Conservation (phyloP, 2,888 invertebrate genomes). For the Zelleria hepariella region DNA sequence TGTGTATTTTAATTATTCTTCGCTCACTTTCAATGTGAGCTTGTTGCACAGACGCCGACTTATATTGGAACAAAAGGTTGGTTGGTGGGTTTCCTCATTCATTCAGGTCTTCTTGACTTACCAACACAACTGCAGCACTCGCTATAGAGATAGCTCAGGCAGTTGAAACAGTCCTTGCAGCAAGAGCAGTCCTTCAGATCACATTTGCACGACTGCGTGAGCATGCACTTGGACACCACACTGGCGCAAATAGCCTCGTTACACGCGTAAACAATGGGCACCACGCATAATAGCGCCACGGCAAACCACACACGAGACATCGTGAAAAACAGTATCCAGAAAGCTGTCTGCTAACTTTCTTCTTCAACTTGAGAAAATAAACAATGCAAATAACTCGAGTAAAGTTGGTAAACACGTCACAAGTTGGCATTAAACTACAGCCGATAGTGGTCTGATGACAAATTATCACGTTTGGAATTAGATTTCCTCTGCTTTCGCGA, state of each 20-base stretch:
- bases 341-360: not conserved
- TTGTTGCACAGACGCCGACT: too few species aligned
- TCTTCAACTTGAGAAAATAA: not conserved
- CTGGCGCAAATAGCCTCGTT: constrained; percentile 97
- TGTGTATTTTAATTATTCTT: too few species aligned
- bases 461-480: not conserved
- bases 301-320: constrained; percentile 40
- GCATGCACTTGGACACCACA: constrained; percentile 96
- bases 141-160: constrained; percentile 88
- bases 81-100: too few species aligned
- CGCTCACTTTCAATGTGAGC: too few species aligned
- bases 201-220: constrained; percentile 97
- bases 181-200: constrained; percentile 94
- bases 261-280: constrained; percentile 72
- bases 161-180: constrained; percentile 93
- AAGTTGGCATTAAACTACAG: not conserved
- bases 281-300: constrained; percentile 40
- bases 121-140: constrained; percentile 99
- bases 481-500: not conserved
- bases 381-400: not conserved
- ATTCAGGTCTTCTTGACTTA: too few species aligned
- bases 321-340: constrained; percentile 24
- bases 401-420: not conserved
- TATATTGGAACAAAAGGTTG: too few species aligned
- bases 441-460: not conserved